These are phyloP conservation scores for cattle (Bos taurus) DNA, from an alignment of 2,113 vertebrate genomes.

Conservation along the genomic window ARS-UCD2.0 NC_037338.1:74686001-74686500, in stretches of 20 bases:
- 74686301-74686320: background rate
- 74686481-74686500: background rate
- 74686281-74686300: background rate
- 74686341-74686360: background rate
- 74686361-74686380: background rate
- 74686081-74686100: background rate
- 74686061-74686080: background rate
- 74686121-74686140: background rate
- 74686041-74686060: background rate
- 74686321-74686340: background rate
- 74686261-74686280: background rate
- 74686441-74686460: background rate
- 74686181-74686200: background rate
- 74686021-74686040: background rate
- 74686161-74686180: background rate
- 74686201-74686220: background rate
- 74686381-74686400: background rate
- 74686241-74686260: background rate
- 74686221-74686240: background rate
- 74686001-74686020: background rate
- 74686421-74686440: background rate
- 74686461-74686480: background rate
- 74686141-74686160: background rate
- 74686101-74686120: background rate
- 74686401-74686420: background rate